Percentiles rank a stretch among this genome's conserved stretches.
phyloP scores from a whole-genome alignment of 2,113 vertebrate species.

The Gallinago undulata region DNA sequence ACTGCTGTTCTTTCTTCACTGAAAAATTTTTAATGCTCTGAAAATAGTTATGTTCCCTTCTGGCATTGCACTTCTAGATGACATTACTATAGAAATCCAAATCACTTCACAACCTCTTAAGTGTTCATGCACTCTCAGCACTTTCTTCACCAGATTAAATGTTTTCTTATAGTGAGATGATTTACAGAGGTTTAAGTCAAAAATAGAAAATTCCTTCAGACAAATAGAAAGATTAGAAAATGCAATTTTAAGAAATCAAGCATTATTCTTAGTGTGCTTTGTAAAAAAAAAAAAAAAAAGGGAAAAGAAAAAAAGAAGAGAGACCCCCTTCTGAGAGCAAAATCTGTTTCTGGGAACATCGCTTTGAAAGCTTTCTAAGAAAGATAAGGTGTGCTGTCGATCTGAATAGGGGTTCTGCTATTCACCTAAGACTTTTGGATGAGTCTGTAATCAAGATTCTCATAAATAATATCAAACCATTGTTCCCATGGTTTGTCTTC shows the following conservation, averaged over 20 bases:
- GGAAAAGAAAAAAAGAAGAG: background rate
- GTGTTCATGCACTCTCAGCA: background rate
- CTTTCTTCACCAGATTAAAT: background rate
- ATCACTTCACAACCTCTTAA: background rate
- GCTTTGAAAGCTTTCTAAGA: background rate
- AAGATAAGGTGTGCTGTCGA: background rate
- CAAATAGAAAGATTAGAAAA: background rate
- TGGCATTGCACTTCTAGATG: background rate
- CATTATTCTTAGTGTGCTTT: background rate
- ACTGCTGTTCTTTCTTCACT: background rate
- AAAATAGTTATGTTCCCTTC: background rate
- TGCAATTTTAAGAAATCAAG: constrained; percentile 4
- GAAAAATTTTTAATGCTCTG: background rate
- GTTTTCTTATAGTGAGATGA: background rate
- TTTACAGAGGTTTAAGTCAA: background rate
- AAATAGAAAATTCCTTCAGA: background rate
- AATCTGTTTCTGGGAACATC: background rate
- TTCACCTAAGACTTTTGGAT: background rate
- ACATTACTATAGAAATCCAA: background rate
- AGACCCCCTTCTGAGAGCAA: background rate
- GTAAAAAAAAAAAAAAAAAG: background rate
- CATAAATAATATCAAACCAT: background rate
- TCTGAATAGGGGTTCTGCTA: background rate
- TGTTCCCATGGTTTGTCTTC: background rate
- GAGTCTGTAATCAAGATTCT: background rate